Base-by-base conservation (phyloP, 2,888 invertebrate species). In the Miltochrista miniata region DNA sequence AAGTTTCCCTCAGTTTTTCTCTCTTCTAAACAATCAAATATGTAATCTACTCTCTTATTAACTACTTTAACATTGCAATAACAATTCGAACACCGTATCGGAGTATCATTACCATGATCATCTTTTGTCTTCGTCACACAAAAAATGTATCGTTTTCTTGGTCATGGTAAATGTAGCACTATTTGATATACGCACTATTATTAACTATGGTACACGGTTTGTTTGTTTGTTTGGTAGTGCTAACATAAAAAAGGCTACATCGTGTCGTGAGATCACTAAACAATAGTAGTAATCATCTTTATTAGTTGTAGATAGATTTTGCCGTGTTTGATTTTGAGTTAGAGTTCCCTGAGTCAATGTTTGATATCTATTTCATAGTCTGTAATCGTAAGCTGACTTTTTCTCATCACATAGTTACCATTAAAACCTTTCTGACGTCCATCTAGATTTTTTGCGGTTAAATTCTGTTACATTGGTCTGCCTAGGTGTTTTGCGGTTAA, bases 221-320 rank as follows among this genome's bases (percentile, higher is more conserved):
- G 11, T 31, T 11, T 42, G 8, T n/a, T 7, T 12, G 18, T 47
- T 47, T 43, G 44, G 35, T 42, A 31, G 30, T 41, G 41, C 13
- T 34, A 38, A 18, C 7, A 45, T 14, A 48, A 47, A 45, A 55
- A 45, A 24, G 5, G 40, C 50, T 52, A 15, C 57, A 56, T 54
- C 51, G 52, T 41, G 50, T 53, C 69, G 69, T 72, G 71, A 53
- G 70, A 72, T 55, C 46, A 3, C 0, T 14, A 37, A 35, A 72
- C 71, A 72, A 72, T 71, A 39, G 58, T 61, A 59, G 58, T 61
- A 59, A 67, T 70, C 66, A 66, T 70, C 55, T 64, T 63, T 64
- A 71, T 71, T 62, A 64, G 57, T 51, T 47, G 47, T 64, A 63
- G 15, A 54, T 47, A 61, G 47, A 59, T 56, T 59, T 24, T 24